Base-by-base conservation (phyloP, 1,140 invertebrate species). In the Solenopsis fugax region DNA sequence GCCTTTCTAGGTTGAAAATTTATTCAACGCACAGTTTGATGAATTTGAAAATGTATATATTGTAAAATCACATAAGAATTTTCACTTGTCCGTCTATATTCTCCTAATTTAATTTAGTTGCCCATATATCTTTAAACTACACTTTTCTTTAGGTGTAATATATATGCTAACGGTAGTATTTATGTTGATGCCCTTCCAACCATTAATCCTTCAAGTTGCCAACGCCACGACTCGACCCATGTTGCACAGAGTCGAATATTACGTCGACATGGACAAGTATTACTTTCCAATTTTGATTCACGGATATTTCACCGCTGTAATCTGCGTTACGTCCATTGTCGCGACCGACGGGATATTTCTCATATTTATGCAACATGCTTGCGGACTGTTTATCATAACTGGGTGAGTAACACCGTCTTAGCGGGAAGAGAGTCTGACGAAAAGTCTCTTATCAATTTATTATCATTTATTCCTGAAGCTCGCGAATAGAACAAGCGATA, bases 231-330 rank as follows among this genome's bases (percentile, higher is more conserved):
- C 21, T 18, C 75, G 76, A 16, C 78, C 78, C 10, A 3, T 87
- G 78, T 21, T 87, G 34, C 85, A 87, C n/a, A 60, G 24, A 62
- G 85, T 87, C 60, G 78, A 87, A 56, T 87, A 87, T 73, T 87
- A 62, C 24, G 13, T 87, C 4, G 85, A 87, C 10, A 72, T 54
- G 13, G 45, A 87, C 2, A 84, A 52, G 18, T 87, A 73, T 84
- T 87, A 87, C 13, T 73, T 64, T 50, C 65, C 56, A 24, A 87
- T 87, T 73, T 54, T 82, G 34, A 50, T 87, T 73, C 85, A 87
- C 48, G 65, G 80, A 50, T 87, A 84, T 13, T 12, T 87, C 1
- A 72, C 65, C 37, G 58, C 21, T 29, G 0, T 75, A 12, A 82
- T 87, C 37, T 87, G 85, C 37, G 37, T 73, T 13, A 85, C 78